A percentile compares a stretch with the other conserved stretches of the same genome.
Conservation (phyloP, 2,797 vertebrate genomes). For the Eulemur coronatus region DNA sequence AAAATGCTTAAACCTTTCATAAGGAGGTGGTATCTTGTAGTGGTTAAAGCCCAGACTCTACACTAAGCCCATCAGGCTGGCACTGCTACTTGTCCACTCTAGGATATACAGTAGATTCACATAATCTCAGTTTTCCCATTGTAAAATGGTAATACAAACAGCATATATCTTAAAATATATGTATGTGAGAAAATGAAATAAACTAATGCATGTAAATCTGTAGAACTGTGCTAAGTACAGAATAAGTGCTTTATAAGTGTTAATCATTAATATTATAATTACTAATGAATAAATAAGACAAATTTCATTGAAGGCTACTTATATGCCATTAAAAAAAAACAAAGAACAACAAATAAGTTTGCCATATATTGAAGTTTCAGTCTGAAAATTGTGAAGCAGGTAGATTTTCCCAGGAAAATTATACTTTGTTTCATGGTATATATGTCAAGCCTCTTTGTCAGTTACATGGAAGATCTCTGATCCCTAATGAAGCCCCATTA, state of each 20-base stretch:
- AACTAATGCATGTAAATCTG: not conserved
- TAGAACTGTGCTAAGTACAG: not conserved
- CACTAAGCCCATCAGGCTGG: accelerated
- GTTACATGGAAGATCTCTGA: not conserved
- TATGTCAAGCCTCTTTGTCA: not conserved
- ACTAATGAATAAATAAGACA: not conserved
- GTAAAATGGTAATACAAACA: not conserved
- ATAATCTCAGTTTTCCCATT: not conserved
- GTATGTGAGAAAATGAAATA: not conserved
- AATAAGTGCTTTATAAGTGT: not conserved
- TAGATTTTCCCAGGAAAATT: not conserved
- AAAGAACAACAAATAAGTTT: not conserved
- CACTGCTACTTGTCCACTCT: not conserved
- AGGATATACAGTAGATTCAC: not conserved
- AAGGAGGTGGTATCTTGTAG: not conserved
- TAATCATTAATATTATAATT: not conserved
- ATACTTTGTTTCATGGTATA: not conserved
- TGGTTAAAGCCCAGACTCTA: not conserved
- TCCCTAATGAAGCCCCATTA: not conserved
- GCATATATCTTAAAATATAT: not conserved
- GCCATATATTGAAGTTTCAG: not conserved
- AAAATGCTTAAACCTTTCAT: not conserved
- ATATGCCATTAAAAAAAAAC: not conserved
- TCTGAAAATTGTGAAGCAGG: not conserved
- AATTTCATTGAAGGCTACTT: not conserved